Conservation (phyloP, 2,888 invertebrate genomes). For the Stenodema calcarata region DNA sequence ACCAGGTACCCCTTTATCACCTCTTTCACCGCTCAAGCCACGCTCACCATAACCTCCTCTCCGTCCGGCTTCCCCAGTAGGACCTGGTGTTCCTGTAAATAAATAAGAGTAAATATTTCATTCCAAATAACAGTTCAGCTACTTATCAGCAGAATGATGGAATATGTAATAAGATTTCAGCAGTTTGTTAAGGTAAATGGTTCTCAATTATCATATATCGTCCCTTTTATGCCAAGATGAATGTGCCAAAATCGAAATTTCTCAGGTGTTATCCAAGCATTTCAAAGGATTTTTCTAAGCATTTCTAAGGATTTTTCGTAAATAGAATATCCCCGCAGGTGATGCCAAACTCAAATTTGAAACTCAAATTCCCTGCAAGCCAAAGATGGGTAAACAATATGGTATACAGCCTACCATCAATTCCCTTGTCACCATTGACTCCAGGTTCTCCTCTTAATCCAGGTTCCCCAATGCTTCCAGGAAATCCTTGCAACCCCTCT, state of each 20-base stretch:
- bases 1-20: constrained; percentile 55
- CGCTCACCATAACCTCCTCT: constrained; percentile 63
- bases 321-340: no score
- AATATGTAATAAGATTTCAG: no score
- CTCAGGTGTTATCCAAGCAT: no score
- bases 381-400: no score
- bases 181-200: no score
- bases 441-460: constrained; percentile 61
- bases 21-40: constrained; percentile 65
- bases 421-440: constrained; percentile 16
- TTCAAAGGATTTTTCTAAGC: no score
- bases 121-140: neutral
- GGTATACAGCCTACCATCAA: neutral
- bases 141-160: neutral
- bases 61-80: constrained; percentile 59
- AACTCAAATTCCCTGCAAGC: no score
- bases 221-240: no score
- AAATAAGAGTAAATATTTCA: constrained; percentile 61
- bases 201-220: no score
- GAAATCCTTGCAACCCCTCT: constrained; percentile 54
- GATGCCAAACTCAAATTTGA: no score
- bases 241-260: no score
- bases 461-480: constrained; percentile 63
- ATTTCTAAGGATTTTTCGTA: no score
- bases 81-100: constrained; percentile 61